These are phyloP conservation scores for Tiliacea citrago DNA, from an alignment of 2,888 invertebrate genomes.

Conservation along the genomic window DNA sequence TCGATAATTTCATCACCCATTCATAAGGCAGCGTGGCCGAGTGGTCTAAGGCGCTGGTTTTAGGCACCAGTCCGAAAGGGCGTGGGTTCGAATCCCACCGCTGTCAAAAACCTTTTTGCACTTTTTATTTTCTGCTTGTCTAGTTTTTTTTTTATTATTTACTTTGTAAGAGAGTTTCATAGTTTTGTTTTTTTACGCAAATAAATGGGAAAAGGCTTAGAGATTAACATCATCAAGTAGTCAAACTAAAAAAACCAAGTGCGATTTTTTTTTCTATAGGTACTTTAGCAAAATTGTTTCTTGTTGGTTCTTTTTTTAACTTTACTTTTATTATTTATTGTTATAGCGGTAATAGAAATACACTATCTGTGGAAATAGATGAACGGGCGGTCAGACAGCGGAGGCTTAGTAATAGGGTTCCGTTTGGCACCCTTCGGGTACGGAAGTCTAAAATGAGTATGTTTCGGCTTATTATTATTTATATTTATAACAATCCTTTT, in stretches of 20 bases:
- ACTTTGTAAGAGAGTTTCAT: background rate
- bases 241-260: background rate
- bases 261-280: no score
- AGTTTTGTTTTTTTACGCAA: background rate
- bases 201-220: background rate
- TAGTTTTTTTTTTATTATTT: background rate
- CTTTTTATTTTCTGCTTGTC: background rate
- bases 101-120: conserved; percentile 84
- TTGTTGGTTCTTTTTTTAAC: no score
- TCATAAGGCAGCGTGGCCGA: conserved; percentile 93
- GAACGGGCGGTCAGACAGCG: no score
- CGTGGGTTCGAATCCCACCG: conserved; percentile 94
- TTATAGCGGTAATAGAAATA: no score
- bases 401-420: no score
- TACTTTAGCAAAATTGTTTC: no score
- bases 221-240: background rate
- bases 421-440: no score
- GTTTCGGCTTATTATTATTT: background rate
- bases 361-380: no score
- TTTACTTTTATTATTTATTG: no score
- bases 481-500: background rate
- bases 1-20: conserved; percentile 84
- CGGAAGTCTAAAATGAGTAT: no score
- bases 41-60: conserved; percentile 94
- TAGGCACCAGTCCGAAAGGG: conserved; percentile 93